Percentiles rank a stretch among this genome's conserved stretches.
These are phyloP conservation scores for Apamea crenata DNA, from an alignment of 2,888 invertebrate genomes.

Conservation along the genomic window DNA sequence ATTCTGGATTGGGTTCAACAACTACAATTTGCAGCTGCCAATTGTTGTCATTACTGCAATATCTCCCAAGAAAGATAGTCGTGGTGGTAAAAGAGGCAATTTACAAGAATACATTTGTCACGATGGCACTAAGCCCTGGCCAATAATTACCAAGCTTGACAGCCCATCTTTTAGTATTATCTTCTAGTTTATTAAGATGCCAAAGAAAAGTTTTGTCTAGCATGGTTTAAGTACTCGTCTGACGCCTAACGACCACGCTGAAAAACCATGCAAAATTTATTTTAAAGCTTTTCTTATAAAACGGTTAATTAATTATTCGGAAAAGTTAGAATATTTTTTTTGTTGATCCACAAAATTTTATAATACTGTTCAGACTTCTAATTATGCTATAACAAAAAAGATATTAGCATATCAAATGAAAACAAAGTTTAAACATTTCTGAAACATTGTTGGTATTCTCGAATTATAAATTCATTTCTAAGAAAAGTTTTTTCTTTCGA, in stretches of 20 bases:
- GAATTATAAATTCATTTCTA: slow-evolving; percentile 58
- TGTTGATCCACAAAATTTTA: slow-evolving; percentile 29
- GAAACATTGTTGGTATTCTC: slow-evolving; percentile 37
- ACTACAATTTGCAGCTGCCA: background rate
- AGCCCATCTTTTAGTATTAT: slow-evolving; percentile 29
- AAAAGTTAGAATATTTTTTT: slow-evolving; percentile 30
- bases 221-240: slow-evolving; percentile 1
- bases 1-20: background rate
- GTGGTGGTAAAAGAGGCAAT: slow-evolving; percentile 12
- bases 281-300: slow-evolving; percentile 11
- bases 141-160: slow-evolving; percentile 45
- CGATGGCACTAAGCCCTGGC: slow-evolving; percentile 7
- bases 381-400: slow-evolving; percentile 54
- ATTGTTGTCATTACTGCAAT: slow-evolving; percentile 39
- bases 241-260: slow-evolving; percentile 4
- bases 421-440: slow-evolving; percentile 53
- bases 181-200: slow-evolving; percentile 14
- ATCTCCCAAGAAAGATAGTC: slow-evolving; percentile 16
- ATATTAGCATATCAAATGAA: slow-evolving; percentile 59
- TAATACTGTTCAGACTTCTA: slow-evolving; percentile 40
- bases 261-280: no score
- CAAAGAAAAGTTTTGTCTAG: slow-evolving; percentile 24
- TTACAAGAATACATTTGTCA: slow-evolving; percentile 35
- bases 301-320: slow-evolving; percentile 48
- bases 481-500: slow-evolving; percentile 34